Base-by-base conservation (phyloP, 1,140 invertebrate genomes). In the Heliconius hewitsoni region DNA sequence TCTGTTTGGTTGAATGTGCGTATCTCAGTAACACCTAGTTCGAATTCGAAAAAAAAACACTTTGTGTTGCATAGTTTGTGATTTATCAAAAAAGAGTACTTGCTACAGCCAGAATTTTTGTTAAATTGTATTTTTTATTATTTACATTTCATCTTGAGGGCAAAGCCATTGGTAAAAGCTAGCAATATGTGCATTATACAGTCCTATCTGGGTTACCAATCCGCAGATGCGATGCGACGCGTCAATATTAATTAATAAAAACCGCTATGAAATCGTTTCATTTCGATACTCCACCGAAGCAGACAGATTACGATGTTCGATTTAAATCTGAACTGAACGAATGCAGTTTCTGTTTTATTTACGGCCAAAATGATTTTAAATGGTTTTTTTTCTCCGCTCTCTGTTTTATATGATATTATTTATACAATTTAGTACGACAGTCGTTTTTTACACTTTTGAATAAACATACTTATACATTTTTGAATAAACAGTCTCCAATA, bases 201-300 rank as follows among this genome's bases (percentile, higher is more conserved):
- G 23, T 27, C 23, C 2, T 66, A 66, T 66, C 60, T 66, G 60
- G 60, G 60, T 66, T 27, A 66, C 60, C 60, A 66, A 66, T 66
- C 60, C 57, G 57, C 57, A 66, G 60, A 66, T 66, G 60, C 60
- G 27, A 66, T 13, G 60, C 60, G 60, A 66, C 60, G 60, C 60
- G 60, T 66, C 60, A 66, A 66, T 66, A 66, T 66, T 66, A 66
- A 66, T 66, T 66, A 66, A 66, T 66, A 66, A 66, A 66, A 66
- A 66, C 60, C 60, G 60, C 60, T 66, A 66, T 66, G 60, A 66
- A 66, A 66, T 66, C 60, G 60, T 66, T 66, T 66, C 60, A 66
- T 66, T 66, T 66, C 60, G 60, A 66, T 66, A 66, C 60, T 66
- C 60, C 23, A 30, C 60, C 60, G 23, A n/a, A 66, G 60, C 60